A percentile compares a stretch with the other conserved stretches of the same genome.
Conservation (phyloP, 1,140 invertebrate genomes). For the Drosophila biarmipes region DNA sequence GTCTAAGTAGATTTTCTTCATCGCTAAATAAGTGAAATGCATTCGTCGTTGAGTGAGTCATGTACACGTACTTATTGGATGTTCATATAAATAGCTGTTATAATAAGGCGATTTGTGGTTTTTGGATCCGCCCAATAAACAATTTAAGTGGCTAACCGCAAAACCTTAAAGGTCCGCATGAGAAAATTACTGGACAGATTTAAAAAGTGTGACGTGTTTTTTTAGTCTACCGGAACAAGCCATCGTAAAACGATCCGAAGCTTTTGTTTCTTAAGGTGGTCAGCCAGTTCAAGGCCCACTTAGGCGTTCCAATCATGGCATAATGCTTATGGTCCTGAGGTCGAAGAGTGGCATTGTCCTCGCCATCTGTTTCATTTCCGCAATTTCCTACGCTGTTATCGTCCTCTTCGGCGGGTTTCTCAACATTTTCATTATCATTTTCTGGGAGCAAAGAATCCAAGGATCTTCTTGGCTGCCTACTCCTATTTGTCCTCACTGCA, state of each 20-base stretch:
- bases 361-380: not conserved
- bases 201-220: not conserved
- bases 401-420: not conserved
- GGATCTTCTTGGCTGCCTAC: too few relatives aligned
- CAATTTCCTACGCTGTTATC: not conserved
- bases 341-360: not conserved
- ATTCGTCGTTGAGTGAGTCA: constrained; percentile 10
- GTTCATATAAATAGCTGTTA: not conserved
- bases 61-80: not conserved
- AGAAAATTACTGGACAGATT: not conserved
- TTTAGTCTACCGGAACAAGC: constrained; percentile 12
- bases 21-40: not conserved
- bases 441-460: not conserved
- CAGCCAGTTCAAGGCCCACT: constrained; percentile 14
- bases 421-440: not conserved
- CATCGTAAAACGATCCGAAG: constrained; percentile 17
- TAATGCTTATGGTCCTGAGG: not conserved
- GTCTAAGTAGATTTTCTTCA: too few relatives aligned
- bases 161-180: not conserved
- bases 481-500: too few relatives aligned
- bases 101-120: constrained; percentile 12
- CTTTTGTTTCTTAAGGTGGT: not conserved
- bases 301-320: constrained; percentile 12
- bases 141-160: constrained; percentile 15
- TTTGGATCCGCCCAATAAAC: not conserved